phyloP scores from a whole-genome alignment of 2,113 vertebrate species.

The Tonatia bakeri region DNA sequence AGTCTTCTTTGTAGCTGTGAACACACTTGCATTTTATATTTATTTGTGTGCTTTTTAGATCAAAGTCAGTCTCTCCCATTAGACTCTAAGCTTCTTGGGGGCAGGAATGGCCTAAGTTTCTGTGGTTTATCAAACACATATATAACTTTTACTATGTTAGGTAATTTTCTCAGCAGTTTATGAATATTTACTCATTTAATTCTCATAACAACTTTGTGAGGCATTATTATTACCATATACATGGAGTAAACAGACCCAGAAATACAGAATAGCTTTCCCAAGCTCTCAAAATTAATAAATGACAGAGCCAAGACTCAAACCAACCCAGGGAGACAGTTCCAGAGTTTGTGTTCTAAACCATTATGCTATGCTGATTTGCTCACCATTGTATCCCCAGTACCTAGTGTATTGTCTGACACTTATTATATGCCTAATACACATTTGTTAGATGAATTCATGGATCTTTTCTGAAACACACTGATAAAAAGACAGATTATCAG shows the following conservation, averaged over 20 bases:
- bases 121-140: not conserved
- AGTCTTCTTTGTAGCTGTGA: not conserved
- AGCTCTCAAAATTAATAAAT: not conserved
- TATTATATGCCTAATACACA: not conserved
- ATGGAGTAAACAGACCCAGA: not conserved
- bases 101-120: not conserved
- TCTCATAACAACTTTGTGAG: not conserved
- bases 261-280: not conserved
- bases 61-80: not conserved
- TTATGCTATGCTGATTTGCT: not conserved
- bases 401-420: not conserved
- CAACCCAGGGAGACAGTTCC: not conserved
- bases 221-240: not conserved
- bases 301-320: not conserved
- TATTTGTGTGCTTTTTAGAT: not conserved
- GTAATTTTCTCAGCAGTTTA: constrained; percentile 30
- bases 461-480: not conserved
- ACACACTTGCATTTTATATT: constrained; percentile 5
- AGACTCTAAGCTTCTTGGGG: not conserved
- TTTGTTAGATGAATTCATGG: not conserved
- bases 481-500: not conserved
- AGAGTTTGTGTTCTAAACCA: not conserved
- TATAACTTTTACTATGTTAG: constrained; percentile 11
- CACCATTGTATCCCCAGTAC: not conserved
- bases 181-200: constrained; percentile 32